These are phyloP conservation scores for Salmo trutta DNA, from an alignment of 2,797 vertebrate genomes.

Conservation along the genomic window DNA sequence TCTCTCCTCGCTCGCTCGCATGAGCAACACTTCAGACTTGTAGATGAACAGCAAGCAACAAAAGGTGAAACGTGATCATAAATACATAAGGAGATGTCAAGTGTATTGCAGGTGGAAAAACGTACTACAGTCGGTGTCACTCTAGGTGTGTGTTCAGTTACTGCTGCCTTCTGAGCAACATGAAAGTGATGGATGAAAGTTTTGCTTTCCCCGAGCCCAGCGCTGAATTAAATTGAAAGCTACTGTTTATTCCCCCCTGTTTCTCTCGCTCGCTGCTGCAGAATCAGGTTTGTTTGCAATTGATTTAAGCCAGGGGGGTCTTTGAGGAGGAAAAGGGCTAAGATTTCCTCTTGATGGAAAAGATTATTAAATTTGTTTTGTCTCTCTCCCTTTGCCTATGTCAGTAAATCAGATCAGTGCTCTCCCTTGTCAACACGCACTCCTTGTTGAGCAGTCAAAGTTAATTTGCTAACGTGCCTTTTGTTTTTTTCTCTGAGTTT, in stretches of 20 bases:
- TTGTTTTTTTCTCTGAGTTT: conserved; percentile 50
- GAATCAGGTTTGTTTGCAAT: conserved; percentile 81
- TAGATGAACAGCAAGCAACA: too few species aligned
- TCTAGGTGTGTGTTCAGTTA: conserved; percentile 43
- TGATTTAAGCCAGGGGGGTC: conserved; percentile 76
- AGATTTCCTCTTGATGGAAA: conserved; percentile 73
- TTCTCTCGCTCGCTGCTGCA: conserved; percentile 46
- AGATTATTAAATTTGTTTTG: conserved; percentile 82
- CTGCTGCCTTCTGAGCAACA: conserved; percentile 56
- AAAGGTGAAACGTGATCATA: conserved; percentile 28
- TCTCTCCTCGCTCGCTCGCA: background rate
- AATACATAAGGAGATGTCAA: conserved; percentile 41
- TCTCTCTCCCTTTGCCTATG: conserved; percentile 65
- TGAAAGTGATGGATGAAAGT: conserved; percentile 84
- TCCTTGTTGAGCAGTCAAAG: conserved; percentile 80
- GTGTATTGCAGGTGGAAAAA: conserved; percentile 51
- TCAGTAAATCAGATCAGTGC: conserved; percentile 77
- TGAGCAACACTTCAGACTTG: background rate
- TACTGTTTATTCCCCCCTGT: conserved; percentile 78
- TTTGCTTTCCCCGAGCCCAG: conserved; percentile 64
- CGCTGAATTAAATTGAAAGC: conserved; percentile 81
- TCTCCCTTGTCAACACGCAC: conserved; percentile 73
- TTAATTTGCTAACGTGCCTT: conserved; percentile 70
- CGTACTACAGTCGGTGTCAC: conserved; percentile 47
- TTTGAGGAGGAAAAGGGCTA: conserved; percentile 62